Evolutionary conservation across 1,140 invertebrate species (phyloP), one percentile per base, ranked within the genome.

Genomic region (Neuroterus valhalla): DNA sequence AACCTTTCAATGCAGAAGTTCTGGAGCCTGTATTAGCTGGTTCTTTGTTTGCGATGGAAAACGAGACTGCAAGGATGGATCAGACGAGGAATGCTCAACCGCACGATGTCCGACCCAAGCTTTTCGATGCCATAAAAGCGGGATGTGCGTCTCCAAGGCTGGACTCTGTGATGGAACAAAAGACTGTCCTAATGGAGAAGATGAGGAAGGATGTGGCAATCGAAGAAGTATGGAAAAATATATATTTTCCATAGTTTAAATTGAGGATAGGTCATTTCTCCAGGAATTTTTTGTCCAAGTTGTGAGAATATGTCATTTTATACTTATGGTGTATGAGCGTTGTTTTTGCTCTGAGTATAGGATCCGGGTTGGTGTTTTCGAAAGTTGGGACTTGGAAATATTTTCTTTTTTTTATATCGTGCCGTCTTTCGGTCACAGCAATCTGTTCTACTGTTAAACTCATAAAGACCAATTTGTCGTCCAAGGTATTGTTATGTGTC

Each of bases 21-120:
- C 94, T 71, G 96, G 96, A 1, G 91, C 93, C 2, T 98, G 97
- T 88, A 97, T 98, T 81, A 95, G 94, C 80, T 95, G 94, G 93
- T 96, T 95, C 88, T 98, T 97, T 89, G 94, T 97, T 0, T 99
- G 98, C 89, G 97, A 98, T 87, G 96, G 96, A n/a, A 93, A 96
- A 77, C 92, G 93, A 70, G 96, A 98, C 85, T 98, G 97, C 86
- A 88, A 91, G 3, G 97, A 98, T 86, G 94, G 94, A 14, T 95
- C 95, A 0, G 96, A 97, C 85, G 96, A 97, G 87, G 94, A 93
- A 82, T 96, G 95, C 83, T 86, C 83, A 43, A 85, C 85, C 5
- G 72, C 71, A 55, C 72, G 74, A 43, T 92, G 91, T 78, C 91
- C 91, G 2, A n/a, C 68, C 3, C 92, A 94, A 77, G 91, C 95